phyloP scores from a whole-genome alignment of 2,113 vertebrate genomes.

The Petaurus breviceps region DNA sequence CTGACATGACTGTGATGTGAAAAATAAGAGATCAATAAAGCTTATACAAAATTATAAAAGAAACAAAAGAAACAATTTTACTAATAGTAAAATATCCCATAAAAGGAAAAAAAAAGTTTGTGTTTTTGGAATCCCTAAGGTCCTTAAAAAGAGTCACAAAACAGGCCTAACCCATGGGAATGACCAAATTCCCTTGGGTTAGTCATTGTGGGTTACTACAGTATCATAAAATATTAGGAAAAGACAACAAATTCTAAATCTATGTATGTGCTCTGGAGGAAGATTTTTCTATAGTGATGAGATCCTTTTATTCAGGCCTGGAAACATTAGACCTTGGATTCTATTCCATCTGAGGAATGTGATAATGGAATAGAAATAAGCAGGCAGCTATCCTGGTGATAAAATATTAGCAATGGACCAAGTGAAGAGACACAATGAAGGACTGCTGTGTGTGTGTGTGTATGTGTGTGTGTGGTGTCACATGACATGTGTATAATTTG shows the following conservation, averaged over 20 bases:
- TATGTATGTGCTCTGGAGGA: slow-evolving; percentile 37
- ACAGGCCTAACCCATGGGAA: background rate
- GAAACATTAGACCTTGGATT: slow-evolving; percentile 34
- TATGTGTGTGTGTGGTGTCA: background rate
- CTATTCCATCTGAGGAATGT: slow-evolving; percentile 17
- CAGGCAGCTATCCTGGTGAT: background rate
- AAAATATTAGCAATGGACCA: slow-evolving; percentile 2
- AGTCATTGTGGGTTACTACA: background rate
- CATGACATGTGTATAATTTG: background rate
- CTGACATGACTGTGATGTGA: background rate
- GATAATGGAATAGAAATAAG: slow-evolving; percentile 47
- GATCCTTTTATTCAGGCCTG: slow-evolving; percentile 31
- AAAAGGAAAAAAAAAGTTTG: background rate
- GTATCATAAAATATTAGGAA: slow-evolving; percentile 14
- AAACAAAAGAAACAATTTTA: background rate
- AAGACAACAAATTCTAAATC: background rate
- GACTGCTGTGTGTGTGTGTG: background rate
- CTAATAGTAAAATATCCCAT: slow-evolving; percentile 24
- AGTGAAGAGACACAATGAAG: slow-evolving; percentile 24
- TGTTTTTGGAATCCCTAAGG: slow-evolving; percentile 2
- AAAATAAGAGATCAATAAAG: background rate
- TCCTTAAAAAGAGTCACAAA: slow-evolving; percentile 4
- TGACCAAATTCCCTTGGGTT: background rate
- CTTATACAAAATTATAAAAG: background rate
- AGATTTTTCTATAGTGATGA: slow-evolving; percentile 14